phyloP scores from a whole-genome alignment of 2,113 vertebrate genomes.

The Sigmodon hispidus region DNA sequence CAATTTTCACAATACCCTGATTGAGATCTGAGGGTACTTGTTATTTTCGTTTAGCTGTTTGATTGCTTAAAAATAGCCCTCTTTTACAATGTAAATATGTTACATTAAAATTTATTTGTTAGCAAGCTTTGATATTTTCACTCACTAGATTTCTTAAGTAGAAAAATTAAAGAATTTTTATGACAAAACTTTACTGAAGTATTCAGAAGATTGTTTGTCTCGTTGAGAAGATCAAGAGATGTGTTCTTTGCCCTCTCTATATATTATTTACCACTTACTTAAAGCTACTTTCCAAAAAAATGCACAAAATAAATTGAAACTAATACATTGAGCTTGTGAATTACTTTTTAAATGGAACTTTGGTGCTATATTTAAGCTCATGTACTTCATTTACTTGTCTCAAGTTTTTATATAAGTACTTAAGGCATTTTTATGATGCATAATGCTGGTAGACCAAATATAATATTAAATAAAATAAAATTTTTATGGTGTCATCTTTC shows the following conservation, averaged over 20 bases:
- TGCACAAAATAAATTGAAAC: conserved; percentile 79
- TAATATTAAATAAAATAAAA: conserved; percentile 49
- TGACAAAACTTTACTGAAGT: conserved; percentile 51
- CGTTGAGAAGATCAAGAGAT: conserved; percentile 19
- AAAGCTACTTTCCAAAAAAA: conserved; percentile 76
- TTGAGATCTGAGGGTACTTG: neutral
- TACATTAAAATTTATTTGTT: conserved; percentile 57
- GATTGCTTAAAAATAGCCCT: conserved; percentile 47
- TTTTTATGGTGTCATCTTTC: neutral
- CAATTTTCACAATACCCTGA: conserved; percentile 35
- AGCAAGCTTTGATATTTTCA: neutral
- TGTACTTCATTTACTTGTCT: conserved; percentile 83
- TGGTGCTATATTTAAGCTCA: conserved; percentile 80
- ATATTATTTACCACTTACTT: conserved; percentile 43
- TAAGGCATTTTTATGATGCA: conserved; percentile 87
- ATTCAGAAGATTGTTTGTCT: conserved; percentile 40
- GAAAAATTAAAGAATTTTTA: conserved; percentile 45
- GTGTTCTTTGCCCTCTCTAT: conserved; percentile 35
- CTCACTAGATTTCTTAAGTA: conserved; percentile 50
- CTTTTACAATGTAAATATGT: conserved; percentile 50
- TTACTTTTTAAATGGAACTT: conserved; percentile 63
- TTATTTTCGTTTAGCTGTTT: conserved; percentile 47
- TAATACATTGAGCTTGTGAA: conserved; percentile 75
- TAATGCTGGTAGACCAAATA: conserved; percentile 87
- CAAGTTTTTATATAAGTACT: conserved; percentile 85